These are phyloP conservation scores for Carlito syrichta DNA, from an alignment of 2,113 vertebrate species.

Conservation along the genomic window DNA sequence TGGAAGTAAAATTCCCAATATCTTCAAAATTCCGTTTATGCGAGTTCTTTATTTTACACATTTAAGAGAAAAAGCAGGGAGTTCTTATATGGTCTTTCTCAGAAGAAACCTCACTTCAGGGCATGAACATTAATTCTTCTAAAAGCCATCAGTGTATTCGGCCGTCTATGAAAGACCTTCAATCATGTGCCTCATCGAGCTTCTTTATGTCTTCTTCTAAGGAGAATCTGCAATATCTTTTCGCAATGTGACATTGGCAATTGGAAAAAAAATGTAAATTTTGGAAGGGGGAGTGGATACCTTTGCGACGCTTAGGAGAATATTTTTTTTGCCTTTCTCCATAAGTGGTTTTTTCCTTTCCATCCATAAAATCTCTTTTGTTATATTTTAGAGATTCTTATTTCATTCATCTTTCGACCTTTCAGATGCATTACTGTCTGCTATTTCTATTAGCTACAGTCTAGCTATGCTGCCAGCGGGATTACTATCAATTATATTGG, in stretches of 20 bases:
- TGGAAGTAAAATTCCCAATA: neutral
- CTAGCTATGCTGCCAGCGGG: neutral
- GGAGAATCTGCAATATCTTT: neutral
- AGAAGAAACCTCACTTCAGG: neutral
- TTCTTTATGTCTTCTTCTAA: neutral
- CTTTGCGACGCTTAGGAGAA: too few relatives aligned
- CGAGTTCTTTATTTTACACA: neutral
- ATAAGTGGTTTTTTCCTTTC: neutral
- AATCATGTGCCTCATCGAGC: neutral
- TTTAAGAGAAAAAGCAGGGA: neutral
- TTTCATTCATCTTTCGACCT: neutral
- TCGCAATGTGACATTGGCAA: neutral
- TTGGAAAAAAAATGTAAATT: neutral
- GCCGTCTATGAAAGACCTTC: neutral
- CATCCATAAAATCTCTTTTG: neutral
- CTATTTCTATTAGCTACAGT: neutral
- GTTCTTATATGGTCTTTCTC: neutral
- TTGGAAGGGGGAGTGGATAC: neutral
- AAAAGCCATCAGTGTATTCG: neutral
- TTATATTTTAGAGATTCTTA: neutral
- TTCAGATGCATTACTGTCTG: neutral
- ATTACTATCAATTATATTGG: neutral
- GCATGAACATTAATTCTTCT: neutral
- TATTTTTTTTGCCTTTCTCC: neutral
- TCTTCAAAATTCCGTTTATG: neutral